These are phyloP conservation scores for Amphipoea oculea DNA, from an alignment of 2,888 invertebrate species.

Conservation along the genomic window DNA sequence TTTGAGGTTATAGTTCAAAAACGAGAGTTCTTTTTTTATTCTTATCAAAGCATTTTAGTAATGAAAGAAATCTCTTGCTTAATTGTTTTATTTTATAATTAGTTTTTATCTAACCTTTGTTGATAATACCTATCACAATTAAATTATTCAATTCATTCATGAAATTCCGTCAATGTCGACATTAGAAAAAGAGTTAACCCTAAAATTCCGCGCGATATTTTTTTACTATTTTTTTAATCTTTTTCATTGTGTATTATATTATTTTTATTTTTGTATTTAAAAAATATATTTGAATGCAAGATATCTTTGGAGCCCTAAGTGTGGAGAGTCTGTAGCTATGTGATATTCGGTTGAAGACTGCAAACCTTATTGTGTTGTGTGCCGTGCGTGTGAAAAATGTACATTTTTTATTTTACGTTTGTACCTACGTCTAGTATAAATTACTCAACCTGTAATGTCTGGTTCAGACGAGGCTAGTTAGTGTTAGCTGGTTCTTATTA, in stretches of 20 bases:
- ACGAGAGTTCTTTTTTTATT: slow-evolving; percentile 7
- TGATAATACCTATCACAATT: not conserved
- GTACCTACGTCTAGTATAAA: slow-evolving; percentile 81
- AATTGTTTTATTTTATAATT: slow-evolving; percentile 24
- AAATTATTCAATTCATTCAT: slow-evolving; percentile 37
- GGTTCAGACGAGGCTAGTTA: slow-evolving; percentile 60
- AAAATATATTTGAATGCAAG: not conserved
- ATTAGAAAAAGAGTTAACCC: slow-evolving; percentile 38
- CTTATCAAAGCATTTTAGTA: slow-evolving; percentile 24
- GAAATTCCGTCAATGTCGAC: slow-evolving; percentile 28
- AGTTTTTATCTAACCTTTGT: slow-evolving; percentile 10
- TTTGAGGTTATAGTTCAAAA: slow-evolving; percentile 8
- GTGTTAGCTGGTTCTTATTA: slow-evolving; percentile 15
- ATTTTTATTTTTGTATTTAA: not conserved
- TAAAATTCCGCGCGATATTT: not conserved
- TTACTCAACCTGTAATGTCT: slow-evolving; percentile 66
- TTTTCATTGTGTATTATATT: not conserved
- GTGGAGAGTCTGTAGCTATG: slow-evolving; percentile 83
- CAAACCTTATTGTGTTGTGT: slow-evolving; percentile 84
- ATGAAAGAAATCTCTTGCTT: slow-evolving; percentile 12
- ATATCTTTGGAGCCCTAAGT: slow-evolving; percentile 73
- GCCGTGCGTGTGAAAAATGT: slow-evolving; percentile 82
- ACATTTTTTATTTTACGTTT: slow-evolving; percentile 80
- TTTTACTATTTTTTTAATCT: not conserved
- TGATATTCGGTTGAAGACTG: slow-evolving; percentile 89